Base-by-base conservation (phyloP, 1,140 invertebrate species). In the Aleiodes sp. region DNA sequence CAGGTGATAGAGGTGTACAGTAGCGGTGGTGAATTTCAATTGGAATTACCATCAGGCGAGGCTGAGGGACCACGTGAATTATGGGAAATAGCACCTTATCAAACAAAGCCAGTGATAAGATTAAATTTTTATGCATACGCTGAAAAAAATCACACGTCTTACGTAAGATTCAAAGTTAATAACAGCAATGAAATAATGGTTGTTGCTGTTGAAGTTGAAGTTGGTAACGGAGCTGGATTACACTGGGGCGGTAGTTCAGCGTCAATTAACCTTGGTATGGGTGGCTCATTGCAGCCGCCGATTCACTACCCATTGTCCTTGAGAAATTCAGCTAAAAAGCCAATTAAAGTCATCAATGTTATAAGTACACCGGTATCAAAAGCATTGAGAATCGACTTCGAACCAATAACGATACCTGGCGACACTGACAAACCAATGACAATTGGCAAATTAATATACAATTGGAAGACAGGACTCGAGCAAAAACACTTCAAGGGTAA, bases 51-150 rank as follows among this genome's bases (percentile, higher is more conserved):
- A 64, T 90, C 90, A 70, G 93, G 91, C n/a, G 90, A 92, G 74
- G 73, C 80, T 21, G 94, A 95, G 81, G 95, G 92, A 19, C 90
- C 93, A 19, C 92, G 92, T 78, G 89, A 91, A 75, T 86, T 93
- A 75, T 98, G 96, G 96, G 90, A 94, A 82, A 94, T 99, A 81
- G 92, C 94, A 72, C 95, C 97, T 62, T 96, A 93, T 86, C 90
- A 94, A 84, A 93, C 94, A 21, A 95, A 95, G 82, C 90, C 94
- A 68, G 90, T 99, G 52, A 97, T 98, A 86, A 91, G 92, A 79
- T 91, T 97, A 70, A 91, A 91, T 76, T 94, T 96, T 85, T 88
- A 94, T 84, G 93, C 92, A 69, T 82, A 83, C 26, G 83, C 86
- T 74, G 91, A 93, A 83, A 91, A 90, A 80, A 95, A 96, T 86